Conservation (phyloP, 2,113 vertebrate genomes). For the Naja naja region DNA sequence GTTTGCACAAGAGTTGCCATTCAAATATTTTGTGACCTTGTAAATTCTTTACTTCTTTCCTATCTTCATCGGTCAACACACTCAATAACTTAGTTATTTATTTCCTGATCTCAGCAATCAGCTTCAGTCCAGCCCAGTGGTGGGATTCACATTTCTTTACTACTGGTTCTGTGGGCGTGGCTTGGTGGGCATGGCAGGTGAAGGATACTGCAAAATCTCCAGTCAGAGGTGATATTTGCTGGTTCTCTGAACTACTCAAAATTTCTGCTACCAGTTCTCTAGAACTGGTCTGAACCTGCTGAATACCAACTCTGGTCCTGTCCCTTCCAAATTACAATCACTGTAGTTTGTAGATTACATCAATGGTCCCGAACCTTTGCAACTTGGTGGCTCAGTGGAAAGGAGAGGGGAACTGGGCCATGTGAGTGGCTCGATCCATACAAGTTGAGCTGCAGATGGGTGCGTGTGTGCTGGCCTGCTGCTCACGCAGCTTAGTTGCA, state of each 20-base stretch:
- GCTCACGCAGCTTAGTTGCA: neutral
- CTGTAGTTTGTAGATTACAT: neutral
- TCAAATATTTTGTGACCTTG: neutral
- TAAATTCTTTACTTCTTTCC: neutral
- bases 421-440: rapidly evolving
- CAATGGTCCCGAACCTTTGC: neutral
- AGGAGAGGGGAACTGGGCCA: neutral
- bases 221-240: too few relatives aligned
- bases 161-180: too few relatives aligned
- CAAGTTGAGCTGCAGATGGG: neutral
- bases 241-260: too few relatives aligned
- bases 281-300: too few relatives aligned
- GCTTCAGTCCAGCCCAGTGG: neutral
- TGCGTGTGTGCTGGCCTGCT: rapidly evolving
- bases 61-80: neutral
- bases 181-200: too few relatives aligned
- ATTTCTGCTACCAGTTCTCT: too few relatives aligned
- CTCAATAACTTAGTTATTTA: neutral
- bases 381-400: neutral
- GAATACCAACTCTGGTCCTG: too few relatives aligned
- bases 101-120: neutral
- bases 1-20: neutral
- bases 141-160: too few relatives aligned
- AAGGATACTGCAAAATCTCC: too few relatives aligned
- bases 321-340: neutral